Base-by-base conservation (phyloP, 2,113 vertebrate genomes). In the Hypomesus transpacificus region DNA sequence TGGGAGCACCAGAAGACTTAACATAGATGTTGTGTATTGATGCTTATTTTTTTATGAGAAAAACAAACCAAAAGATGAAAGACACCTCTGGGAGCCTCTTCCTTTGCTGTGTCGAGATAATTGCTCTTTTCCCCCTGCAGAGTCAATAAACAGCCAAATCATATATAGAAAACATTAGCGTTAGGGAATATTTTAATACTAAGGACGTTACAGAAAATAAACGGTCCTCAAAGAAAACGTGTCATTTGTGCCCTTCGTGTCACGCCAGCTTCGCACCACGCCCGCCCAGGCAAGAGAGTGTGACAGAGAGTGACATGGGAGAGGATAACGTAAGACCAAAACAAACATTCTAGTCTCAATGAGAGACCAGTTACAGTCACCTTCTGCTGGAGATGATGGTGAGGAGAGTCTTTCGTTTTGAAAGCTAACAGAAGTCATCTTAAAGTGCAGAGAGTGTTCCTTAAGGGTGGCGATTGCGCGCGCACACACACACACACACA, bases 101-200 rank as follows among this genome's bases (percentile, higher is more conserved):
- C 39, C 9, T 9, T 13, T 34, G 31, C 31, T 34, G 31, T 34
- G 39, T 8, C 11, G 39, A 46, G 39, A 46, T 46, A 46, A 46
- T 46, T 46, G 9, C 39, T 11, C 39, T 46, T 11, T 46, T 2
- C 7, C 8, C 8, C 9, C 39, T 13, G 34, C 63, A 64, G 31
- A 39, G 62, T 34, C 26, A 64, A n/a, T 13, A 46, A 5, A 14
- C 31, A 50, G 39, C 16, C 13, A 34, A 22, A 59, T 21, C 57
- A 62, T 62, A 65, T 46, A 20, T 18, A 76, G 24, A 73, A 68
- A 60, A 66, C 39, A 17, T 66, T 56, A 60, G 70, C 69, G 78
- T 84, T 80, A 84, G 75, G 83, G 75, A 86, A 87, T 84, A 28
- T 79, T 90, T 91, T 91, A 91, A 90, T 91, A 81, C 83, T 82